These are phyloP conservation scores for Lethenteron reissneri DNA, from an alignment of 2,113 vertebrate species.

Conservation along the genomic window DNA sequence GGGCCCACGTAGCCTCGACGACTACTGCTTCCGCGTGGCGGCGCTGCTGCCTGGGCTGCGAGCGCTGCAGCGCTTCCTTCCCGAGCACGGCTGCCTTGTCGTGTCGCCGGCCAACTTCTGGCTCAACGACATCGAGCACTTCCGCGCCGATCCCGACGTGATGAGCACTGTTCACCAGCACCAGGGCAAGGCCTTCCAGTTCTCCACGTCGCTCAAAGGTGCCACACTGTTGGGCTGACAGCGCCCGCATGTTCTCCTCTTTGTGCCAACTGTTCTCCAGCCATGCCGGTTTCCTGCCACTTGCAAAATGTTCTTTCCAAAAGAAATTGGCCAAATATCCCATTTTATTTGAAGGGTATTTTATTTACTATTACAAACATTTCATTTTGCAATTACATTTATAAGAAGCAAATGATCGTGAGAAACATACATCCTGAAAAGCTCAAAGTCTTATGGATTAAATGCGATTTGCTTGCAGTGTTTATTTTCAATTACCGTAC, in stretches of 20 bases:
- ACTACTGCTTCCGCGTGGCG: conserved; percentile 67
- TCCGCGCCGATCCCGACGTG: conserved; percentile 60
- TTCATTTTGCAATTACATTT: too few relatives aligned
- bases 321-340: too few relatives aligned
- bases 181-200: conserved; percentile 76
- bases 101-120: conserved; percentile 91
- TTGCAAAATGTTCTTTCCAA: background rate
- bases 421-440: too few relatives aligned
- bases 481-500: too few relatives aligned
- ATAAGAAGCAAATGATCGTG: too few relatives aligned
- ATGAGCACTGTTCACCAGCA: conserved; percentile 78
- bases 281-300: background rate
- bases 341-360: too few relatives aligned
- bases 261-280: too few relatives aligned
- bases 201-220: conserved; percentile 81
- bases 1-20: conserved; percentile 47
- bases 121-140: conserved; percentile 75
- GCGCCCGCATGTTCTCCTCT: too few relatives aligned
- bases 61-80: conserved; percentile 51
- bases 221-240: background rate
- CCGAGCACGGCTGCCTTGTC: conserved; percentile 73
- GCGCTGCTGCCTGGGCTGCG: conserved; percentile 64
- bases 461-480: too few relatives aligned
- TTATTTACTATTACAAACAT: too few relatives aligned
- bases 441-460: too few relatives aligned